These are phyloP conservation scores for Cavia porcellus DNA, from an alignment of 2,113 vertebrate genomes.

Conservation along the genomic window DNA sequence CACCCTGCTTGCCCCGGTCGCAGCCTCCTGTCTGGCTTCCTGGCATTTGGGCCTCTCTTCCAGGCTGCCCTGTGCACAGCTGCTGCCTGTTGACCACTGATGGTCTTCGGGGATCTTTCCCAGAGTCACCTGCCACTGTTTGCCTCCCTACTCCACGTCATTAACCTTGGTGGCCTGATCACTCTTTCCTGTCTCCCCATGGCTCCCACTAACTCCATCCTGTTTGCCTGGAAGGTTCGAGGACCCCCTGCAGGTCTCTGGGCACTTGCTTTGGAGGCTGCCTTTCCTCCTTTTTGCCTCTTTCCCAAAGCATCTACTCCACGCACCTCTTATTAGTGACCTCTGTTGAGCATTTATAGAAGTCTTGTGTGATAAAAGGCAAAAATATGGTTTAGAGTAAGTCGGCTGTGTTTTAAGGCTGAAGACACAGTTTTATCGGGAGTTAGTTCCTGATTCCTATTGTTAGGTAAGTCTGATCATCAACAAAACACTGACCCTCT, in stretches of 20 bases:
- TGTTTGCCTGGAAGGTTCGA: background rate
- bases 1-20: background rate
- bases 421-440: background rate
- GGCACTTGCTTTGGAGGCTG: rapidly evolving
- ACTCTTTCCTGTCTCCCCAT: background rate
- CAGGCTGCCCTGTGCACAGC: background rate
- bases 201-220: no score
- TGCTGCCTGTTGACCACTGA: background rate
- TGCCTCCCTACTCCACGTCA: background rate
- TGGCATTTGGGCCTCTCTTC: background rate
- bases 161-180: rapidly evolving
- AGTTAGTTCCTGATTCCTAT: background rate
- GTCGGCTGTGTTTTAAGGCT: background rate
- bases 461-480: background rate
- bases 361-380: background rate
- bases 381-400: conserved; percentile 14
- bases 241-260: background rate
- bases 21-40: background rate
- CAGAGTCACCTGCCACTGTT: background rate
- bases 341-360: background rate
- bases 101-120: background rate
- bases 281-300: background rate
- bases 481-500: background rate
- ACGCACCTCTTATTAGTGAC: background rate
- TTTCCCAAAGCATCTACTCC: background rate